A percentile compares a stretch with the other conserved stretches of the same genome.
Conservation (phyloP, 2,888 invertebrate species). For the Ephialtes manifestator region DNA sequence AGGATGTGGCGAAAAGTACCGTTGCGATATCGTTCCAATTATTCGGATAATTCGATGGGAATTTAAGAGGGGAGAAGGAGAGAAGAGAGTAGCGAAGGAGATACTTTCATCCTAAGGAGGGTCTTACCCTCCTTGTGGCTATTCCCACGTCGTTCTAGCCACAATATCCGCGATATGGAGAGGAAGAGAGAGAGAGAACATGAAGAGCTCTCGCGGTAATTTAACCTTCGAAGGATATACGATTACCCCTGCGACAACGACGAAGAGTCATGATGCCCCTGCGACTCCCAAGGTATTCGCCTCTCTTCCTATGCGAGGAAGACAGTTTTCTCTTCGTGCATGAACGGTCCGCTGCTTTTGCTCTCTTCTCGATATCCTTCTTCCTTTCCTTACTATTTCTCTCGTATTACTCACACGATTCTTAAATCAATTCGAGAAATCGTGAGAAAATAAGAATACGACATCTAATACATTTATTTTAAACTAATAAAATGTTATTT, state of each 20-base stretch:
- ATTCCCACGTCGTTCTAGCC: slow-evolving; percentile 72
- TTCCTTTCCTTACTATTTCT: slow-evolving; percentile 13
- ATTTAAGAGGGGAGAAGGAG: slow-evolving; percentile 9
- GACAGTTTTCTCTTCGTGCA: slow-evolving; percentile 60
- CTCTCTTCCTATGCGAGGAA: neutral
- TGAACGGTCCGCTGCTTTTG: slow-evolving; percentile 72
- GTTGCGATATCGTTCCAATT: slow-evolving; percentile 56
- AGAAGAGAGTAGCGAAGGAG: neutral
- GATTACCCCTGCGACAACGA: slow-evolving; percentile 64
- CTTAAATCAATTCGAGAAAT: neutral
- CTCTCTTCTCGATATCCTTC: slow-evolving; percentile 44
- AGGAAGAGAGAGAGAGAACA: slow-evolving; percentile 19
- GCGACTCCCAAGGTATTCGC: neutral
- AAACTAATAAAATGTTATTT: neutral
- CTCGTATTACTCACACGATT: slow-evolving; percentile 5
- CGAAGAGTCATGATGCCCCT: slow-evolving; percentile 52
- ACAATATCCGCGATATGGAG: slow-evolving; percentile 60
- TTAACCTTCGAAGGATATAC: slow-evolving; percentile 71
- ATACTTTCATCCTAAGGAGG: slow-evolving; percentile 17
- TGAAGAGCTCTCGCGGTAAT: slow-evolving; percentile 63
- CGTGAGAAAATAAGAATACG: neutral
- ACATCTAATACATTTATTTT: neutral
- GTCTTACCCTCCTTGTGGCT: slow-evolving; percentile 24
- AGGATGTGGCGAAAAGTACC: neutral
- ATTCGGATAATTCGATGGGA: slow-evolving; percentile 51